Evolutionary conservation across 1,140 invertebrate genomes (phyloP).

Genomic region (Aricia agestis): DNA sequence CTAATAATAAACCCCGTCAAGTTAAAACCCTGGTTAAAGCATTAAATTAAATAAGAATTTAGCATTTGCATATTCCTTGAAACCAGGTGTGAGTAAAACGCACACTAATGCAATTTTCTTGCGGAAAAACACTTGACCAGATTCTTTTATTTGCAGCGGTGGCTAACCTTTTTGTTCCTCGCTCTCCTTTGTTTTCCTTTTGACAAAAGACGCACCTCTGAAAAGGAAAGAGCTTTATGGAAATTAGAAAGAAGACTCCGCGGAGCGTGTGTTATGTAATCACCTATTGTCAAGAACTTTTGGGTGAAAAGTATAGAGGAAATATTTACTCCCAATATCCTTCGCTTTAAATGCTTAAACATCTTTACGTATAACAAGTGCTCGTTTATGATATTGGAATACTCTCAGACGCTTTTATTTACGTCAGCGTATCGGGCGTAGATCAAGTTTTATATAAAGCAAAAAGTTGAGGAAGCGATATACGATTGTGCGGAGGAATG

Average conservation of each 20-base stretch:
- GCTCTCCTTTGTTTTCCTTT: constrained; percentile 55
- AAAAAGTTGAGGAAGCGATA: too few species aligned
- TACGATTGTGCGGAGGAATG: too few species aligned
- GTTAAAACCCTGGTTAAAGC: too few species aligned
- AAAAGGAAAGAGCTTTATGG: constrained; percentile 60
- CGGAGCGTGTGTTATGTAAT: not conserved
- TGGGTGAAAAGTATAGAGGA: not conserved
- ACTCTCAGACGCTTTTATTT: constrained; percentile 18
- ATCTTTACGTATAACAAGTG: constrained; percentile 23
- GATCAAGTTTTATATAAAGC: too few species aligned
- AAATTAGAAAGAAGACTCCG: constrained; percentile 55
- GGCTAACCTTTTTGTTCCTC: constrained; percentile 36
- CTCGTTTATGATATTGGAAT: constrained; percentile 29
- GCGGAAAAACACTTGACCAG: constrained; percentile 27
- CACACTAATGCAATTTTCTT: constrained; percentile 9
- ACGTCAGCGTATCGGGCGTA: too few species aligned
- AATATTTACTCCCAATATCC: not conserved
- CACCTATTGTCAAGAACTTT: not conserved
- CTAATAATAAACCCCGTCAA: too few species aligned
- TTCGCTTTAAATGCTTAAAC: not conserved
- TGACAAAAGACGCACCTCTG: constrained; percentile 60
- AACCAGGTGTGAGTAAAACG: not conserved
- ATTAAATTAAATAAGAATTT: not conserved
- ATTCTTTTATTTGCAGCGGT: constrained; percentile 19
- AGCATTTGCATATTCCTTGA: constrained; percentile 7